Conservation (phyloP, 2,888 invertebrate genomes). For the Protodeltote pygarga region DNA sequence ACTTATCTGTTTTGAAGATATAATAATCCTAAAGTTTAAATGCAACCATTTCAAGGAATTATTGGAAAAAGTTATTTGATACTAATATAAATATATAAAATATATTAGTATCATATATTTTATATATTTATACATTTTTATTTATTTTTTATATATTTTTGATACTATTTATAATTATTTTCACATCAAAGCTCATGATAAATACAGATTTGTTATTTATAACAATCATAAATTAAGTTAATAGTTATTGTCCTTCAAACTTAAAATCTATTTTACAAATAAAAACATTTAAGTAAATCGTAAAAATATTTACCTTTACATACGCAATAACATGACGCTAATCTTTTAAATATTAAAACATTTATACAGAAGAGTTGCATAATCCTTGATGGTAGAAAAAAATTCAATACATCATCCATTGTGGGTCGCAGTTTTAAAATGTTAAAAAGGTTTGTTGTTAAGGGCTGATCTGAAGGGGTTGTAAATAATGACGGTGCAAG, state of each 20-base stretch:
- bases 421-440: conserved; percentile 81
- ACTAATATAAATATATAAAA: no score
- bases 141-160: no score
- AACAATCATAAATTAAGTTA: background rate
- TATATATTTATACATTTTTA: no score
- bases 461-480: conserved; percentile 83
- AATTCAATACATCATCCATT: conserved; percentile 78
- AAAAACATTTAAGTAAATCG: conserved; percentile 64
- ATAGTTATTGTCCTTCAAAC: conserved; percentile 22
- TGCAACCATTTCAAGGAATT: no score
- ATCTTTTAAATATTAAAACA: conserved; percentile 87
- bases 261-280: conserved; percentile 62
- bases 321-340: conserved; percentile 77
- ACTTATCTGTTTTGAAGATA: no score
- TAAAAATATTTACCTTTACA: conserved; percentile 70
- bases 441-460: conserved; percentile 85
- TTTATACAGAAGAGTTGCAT: conserved; percentile 72
- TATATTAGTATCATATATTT: no score
- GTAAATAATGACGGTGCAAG: conserved; percentile 85
- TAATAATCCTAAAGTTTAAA: no score
- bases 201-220: background rate
- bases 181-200: no score
- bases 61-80: no score
- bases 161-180: no score
- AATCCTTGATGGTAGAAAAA: conserved; percentile 72